Conservation (phyloP, 2,113 vertebrate genomes). For the Acrocephalus arundinaceus region DNA sequence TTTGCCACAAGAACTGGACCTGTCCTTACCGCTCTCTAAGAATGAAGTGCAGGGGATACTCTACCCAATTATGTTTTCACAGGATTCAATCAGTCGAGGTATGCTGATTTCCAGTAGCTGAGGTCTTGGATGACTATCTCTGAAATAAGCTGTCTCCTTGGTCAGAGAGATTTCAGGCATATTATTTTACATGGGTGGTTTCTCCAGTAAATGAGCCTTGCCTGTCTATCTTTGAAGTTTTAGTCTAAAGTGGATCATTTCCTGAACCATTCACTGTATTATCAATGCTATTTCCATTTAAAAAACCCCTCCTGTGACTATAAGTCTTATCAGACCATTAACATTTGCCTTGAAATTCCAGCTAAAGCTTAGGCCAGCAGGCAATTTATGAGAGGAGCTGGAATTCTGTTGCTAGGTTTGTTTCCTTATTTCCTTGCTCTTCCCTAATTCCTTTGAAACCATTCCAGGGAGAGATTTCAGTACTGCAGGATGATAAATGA, state of each 20-base stretch:
- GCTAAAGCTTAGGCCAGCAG: constrained; percentile 10
- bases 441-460: constrained; percentile 27
- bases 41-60: neutral
- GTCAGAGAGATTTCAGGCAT: constrained; percentile 25
- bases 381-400: constrained; percentile 15
- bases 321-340: constrained; percentile 47
- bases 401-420: neutral
- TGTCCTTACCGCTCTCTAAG: neutral
- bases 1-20: neutral
- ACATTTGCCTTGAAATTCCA: constrained; percentile 46
- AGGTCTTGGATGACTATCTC: constrained; percentile 29
- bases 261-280: constrained; percentile 19
- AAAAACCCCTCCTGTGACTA: neutral
- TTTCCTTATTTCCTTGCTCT: constrained; percentile 21
- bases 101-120: constrained; percentile 18
- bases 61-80: neutral
- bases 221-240: constrained; percentile 43
- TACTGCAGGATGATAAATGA: neutral
- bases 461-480: neutral
- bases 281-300: neutral
- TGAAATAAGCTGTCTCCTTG: constrained; percentile 38
- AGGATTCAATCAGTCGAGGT: constrained; percentile 5
- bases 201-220: constrained; percentile 35
- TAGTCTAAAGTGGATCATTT: constrained; percentile 47
- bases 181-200: constrained; percentile 28